Base-by-base conservation (phyloP, 2,888 invertebrate genomes). In the Tetramorium bicarinatum region DNA sequence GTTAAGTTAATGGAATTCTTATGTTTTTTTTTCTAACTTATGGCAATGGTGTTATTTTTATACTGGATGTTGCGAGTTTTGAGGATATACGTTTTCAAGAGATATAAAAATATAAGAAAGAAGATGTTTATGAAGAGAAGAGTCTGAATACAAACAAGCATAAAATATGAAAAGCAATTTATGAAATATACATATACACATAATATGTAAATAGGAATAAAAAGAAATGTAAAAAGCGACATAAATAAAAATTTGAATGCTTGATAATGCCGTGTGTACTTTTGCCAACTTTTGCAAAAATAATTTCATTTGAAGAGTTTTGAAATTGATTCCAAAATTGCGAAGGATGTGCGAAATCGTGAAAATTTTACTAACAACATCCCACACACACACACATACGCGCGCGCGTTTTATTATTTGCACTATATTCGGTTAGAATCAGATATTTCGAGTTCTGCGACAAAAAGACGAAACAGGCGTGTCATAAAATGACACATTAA, bases 401-500 rank as follows among this genome's bases (percentile, higher is more conserved):
- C 18, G 21, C 18, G 44, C 34, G 47, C 6, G 6, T 41, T 44
- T 76, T 64, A 56, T 41, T 77, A 77, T 69, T 77, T 77, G 13
- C 69, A 29, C 29, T 41, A 25, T 15, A 54, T 77, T 77, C 54
- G 77, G 77, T 77, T 29, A 69, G 77, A 77, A 77, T 77, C 54
- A n/a, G 77, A 77, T 77, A 54, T 69, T 77, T 77, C 77, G 77
- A 67, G 77, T 77, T 67, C 29, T 29, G 44, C 6, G 21, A 38
- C 56, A 72, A 82, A 82, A 80, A 56, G 47, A 25, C 56, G 79
- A 62, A 77, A 83, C 80, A 61, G 71, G 77, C 80, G 25, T 38
- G 21, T 79, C 66, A 18, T 64, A 61, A 74, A 74, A 54, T 59
- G 62, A 21, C 15, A 74, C 49, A 71, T 75, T 69, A 82, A 29